phyloP scores from a whole-genome alignment of 2,113 vertebrate genomes.

The Oceanodroma tethys region DNA sequence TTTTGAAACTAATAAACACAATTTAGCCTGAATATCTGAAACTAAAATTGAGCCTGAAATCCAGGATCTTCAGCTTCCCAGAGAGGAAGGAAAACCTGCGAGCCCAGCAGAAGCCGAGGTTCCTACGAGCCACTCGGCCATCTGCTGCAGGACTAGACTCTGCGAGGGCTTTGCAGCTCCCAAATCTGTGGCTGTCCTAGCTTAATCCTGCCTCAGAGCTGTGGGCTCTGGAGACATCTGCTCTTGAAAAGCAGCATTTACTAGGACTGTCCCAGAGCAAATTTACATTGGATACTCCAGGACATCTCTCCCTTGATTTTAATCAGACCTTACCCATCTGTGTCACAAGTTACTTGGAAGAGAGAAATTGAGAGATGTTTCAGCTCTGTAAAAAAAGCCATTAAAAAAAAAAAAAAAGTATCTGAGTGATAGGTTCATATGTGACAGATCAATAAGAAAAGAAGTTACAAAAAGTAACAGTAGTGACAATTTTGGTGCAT shows the following conservation, averaged over 20 bases:
- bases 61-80: background rate
- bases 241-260: background rate
- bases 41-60: background rate
- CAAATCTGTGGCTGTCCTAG: background rate
- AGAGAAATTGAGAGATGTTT: background rate
- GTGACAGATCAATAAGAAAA: background rate
- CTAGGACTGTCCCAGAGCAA: background rate
- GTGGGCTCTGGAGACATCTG: background rate
- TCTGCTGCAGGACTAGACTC: background rate
- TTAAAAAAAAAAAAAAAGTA: background rate
- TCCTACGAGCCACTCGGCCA: accelerated
- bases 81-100: background rate
- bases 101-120: background rate
- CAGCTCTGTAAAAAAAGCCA: background rate
- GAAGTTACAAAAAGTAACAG: background rate
- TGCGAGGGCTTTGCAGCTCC: background rate
- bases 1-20: background rate
- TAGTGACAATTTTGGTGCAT: background rate
- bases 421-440: background rate
- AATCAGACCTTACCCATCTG: background rate
- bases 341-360: background rate
- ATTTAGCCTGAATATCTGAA: background rate
- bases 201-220: background rate
- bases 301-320: background rate
- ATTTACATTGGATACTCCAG: background rate